Conservation (phyloP, 2,888 invertebrate genomes). For the Drosophila buzzatii region DNA sequence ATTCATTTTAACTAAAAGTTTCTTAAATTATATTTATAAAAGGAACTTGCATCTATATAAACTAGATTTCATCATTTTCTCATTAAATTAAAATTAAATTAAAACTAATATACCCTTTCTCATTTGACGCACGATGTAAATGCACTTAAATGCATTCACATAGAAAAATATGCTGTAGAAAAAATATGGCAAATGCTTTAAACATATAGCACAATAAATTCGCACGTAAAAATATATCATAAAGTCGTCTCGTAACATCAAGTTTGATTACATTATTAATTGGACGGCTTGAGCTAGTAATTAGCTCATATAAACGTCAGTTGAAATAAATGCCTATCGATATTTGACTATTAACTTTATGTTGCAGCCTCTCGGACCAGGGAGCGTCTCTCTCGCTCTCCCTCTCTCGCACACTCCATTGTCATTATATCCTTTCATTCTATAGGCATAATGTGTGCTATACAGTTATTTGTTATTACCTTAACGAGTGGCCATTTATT, state of each 20-base stretch:
- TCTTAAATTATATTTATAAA: too few species aligned
- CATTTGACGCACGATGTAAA: not conserved
- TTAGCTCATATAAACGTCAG: slow-evolving; percentile 37
- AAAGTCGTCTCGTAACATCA: not conserved
- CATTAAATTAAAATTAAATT: not conserved
- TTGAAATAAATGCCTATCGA: not conserved
- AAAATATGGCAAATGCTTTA: not conserved
- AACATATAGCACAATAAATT: not conserved
- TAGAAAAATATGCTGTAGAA: not conserved
- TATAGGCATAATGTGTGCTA: slow-evolving; percentile 55
- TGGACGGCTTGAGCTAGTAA: slow-evolving; percentile 38
- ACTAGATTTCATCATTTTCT: not conserved
- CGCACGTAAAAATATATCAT: not conserved
- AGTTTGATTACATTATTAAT: slow-evolving; percentile 42
- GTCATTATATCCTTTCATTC: slow-evolving; percentile 37
- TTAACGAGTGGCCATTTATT: slow-evolving; percentile 50
- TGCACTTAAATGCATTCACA: not conserved
- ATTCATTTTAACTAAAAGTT: too few species aligned
- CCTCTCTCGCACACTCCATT: not conserved
- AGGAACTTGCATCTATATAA: too few species aligned
- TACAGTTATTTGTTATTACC: slow-evolving; percentile 71
- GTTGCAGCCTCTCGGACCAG: not conserved
- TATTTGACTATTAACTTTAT: slow-evolving; percentile 17
- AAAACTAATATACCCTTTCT: not conserved
- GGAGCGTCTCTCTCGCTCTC: not conserved